Evolutionary conservation across 2,797 vertebrate genomes (phyloP).

Genomic region (Enteromius unitaeniatus): DNA sequence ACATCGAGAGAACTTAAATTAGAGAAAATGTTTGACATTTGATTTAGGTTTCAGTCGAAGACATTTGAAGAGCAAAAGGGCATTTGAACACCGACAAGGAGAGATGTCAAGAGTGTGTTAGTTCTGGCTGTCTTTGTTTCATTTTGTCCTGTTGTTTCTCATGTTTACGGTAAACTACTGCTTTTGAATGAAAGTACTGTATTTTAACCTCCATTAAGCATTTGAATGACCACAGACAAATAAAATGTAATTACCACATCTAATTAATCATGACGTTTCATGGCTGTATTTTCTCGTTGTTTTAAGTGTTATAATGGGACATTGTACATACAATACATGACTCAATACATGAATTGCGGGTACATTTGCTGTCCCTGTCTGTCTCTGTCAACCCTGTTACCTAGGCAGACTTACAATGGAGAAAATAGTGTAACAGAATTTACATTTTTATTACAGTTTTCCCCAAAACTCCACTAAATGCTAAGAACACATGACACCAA

Average conservation of each 20-base stretch:
- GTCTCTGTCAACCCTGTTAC: no score
- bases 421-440: no score
- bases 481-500: no score
- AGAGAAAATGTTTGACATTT: neutral
- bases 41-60: neutral
- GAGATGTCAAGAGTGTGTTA: neutral
- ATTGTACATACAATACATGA: neutral
- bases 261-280: neutral
- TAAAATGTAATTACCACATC: neutral
- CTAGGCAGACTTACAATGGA: no score
- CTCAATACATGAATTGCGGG: no score
- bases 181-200: neutral
- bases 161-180: neutral
- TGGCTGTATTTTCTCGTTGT: neutral
- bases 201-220: neutral
- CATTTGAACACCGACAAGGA: neutral
- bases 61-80: neutral
- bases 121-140: neutral
- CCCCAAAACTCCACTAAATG: no score
- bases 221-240: slow-evolving; percentile 14
- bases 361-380: no score
- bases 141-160: neutral
- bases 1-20: neutral
- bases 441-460: no score
- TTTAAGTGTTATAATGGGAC: neutral